Evolutionary conservation across 1,140 invertebrate genomes (phyloP).

Genomic region (Phymastichus coffea): DNA sequence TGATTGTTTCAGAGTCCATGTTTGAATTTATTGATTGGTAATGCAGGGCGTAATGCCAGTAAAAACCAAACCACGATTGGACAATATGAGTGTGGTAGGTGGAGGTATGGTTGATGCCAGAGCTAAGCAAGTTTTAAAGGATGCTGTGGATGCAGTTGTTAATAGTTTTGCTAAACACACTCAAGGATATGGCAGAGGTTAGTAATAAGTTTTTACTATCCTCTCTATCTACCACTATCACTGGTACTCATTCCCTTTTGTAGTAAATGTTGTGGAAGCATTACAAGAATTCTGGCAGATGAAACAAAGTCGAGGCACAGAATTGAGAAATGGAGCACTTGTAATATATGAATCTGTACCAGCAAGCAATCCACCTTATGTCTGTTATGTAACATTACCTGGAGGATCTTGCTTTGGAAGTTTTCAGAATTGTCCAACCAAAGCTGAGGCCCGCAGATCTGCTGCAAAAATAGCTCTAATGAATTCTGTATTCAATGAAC

Average conservation of each 20-base stretch:
- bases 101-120: constrained; percentile 61
- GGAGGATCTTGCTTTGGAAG: constrained; percentile 95
- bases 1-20: constrained; percentile 33
- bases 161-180: constrained; percentile 79
- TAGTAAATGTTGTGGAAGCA: constrained; percentile 93
- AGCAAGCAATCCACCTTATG: constrained; percentile 84
- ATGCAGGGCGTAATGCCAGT: constrained; percentile 55
- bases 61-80: constrained; percentile 52
- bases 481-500: constrained; percentile 97
- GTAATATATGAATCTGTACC: constrained; percentile 95
- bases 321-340: constrained; percentile 84
- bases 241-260: not conserved
- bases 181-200: constrained; percentile 75
- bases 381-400: constrained; percentile 92
- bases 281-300: constrained; percentile 97
- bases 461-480: constrained; percentile 94
- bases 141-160: constrained; percentile 76
- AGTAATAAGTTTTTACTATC: constrained; percentile 34
- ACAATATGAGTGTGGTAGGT: constrained; percentile 51
- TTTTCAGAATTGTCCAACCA: constrained; percentile 93
- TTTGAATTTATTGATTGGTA: constrained; percentile 28
- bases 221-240: no score
- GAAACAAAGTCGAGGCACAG: constrained; percentile 85
- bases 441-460: constrained; percentile 88
- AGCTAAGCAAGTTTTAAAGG: constrained; percentile 71